These are phyloP conservation scores for Myrmecobius fasciatus DNA, from an alignment of 2,113 vertebrate genomes.

Conservation along the genomic window DNA sequence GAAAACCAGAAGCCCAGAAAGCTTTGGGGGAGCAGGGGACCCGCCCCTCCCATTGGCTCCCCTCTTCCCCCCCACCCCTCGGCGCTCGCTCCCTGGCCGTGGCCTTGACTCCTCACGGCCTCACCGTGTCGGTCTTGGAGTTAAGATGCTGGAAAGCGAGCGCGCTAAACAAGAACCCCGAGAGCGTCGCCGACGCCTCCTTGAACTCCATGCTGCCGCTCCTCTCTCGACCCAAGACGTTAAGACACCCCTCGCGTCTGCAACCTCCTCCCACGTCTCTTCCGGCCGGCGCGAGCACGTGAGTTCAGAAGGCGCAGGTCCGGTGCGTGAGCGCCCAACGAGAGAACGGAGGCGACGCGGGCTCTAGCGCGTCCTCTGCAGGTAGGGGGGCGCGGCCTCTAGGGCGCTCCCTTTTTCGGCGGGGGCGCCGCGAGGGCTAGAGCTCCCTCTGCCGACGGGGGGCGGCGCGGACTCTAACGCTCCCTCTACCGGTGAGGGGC, in stretches of 20 bases:
- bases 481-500: not conserved
- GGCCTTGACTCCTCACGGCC: conserved; percentile 37
- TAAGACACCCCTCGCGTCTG: accelerated
- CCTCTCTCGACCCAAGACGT: not conserved
- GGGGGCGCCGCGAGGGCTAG: not conserved
- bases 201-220: conserved; percentile 86
- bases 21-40: not conserved
- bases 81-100: not conserved
- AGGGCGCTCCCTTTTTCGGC: not conserved
- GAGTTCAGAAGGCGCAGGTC: not conserved
- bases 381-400: not conserved
- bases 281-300: conserved; percentile 1
- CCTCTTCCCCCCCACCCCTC: not conserved
- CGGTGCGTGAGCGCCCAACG: accelerated
- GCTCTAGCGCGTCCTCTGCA: not conserved
- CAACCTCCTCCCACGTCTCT: not conserved
- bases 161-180: conserved; percentile 91
- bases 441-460: not conserved
- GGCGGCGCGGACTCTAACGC: not conserved
- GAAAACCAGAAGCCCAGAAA: too few relatives aligned
- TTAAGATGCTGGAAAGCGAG: conserved; percentile 93
- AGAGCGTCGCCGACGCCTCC: conserved; percentile 85
- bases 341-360: too few relatives aligned
- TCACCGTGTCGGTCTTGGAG: conserved; percentile 90
- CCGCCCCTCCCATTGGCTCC: not conserved